These are phyloP conservation scores for Myotis pilosus DNA, from an alignment of 2,797 vertebrate species.

Conservation along the genomic window DNA sequence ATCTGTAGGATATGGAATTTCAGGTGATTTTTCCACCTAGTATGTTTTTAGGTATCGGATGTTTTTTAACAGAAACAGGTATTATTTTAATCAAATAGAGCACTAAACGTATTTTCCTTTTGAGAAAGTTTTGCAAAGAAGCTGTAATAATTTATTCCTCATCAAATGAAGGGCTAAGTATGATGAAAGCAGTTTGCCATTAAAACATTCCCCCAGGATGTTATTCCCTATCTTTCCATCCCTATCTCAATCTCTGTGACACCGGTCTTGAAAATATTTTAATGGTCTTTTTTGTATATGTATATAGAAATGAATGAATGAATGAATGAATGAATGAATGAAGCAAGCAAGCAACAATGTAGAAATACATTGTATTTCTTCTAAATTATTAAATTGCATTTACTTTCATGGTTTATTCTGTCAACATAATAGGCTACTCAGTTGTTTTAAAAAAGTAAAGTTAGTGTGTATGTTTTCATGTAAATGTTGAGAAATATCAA, in stretches of 20 bases:
- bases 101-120: slow-evolving; percentile 8
- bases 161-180: not conserved
- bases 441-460: not conserved
- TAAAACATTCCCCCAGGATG: not conserved
- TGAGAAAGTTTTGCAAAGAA: not conserved
- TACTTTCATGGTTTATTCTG: slow-evolving; percentile 14
- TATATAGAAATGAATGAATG: not conserved
- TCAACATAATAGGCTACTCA: not conserved
- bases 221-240: not conserved
- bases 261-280: not conserved
- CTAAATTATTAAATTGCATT: slow-evolving; percentile 9
- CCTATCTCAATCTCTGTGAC: not conserved
- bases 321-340: too few relatives aligned
- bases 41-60: not conserved
- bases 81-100: not conserved
- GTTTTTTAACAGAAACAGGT: not conserved
- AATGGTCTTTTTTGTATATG: not conserved
- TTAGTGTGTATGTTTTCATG: not conserved
- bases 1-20: not conserved
- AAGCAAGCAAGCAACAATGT: not conserved
- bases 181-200: not conserved
- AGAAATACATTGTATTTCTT: not conserved
- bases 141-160: not conserved
- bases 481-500: slow-evolving; percentile 25
- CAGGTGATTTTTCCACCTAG: not conserved